phyloP scores from a whole-genome alignment of 2,797 vertebrate species.

The Fistularia commersonii region DNA sequence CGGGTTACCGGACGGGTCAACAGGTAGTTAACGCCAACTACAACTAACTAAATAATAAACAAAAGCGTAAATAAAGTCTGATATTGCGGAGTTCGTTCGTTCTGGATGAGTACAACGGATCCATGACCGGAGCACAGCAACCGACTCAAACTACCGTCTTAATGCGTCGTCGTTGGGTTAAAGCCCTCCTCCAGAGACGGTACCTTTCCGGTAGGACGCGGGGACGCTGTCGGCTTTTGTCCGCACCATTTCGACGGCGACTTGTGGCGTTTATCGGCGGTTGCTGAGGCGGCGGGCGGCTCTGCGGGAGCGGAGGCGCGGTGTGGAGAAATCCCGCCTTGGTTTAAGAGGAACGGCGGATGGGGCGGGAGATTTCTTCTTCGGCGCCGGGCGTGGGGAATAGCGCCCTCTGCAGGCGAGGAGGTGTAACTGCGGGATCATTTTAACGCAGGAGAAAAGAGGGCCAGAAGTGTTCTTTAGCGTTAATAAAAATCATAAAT shows the following conservation, averaged over 20 bases:
- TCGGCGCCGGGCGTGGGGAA: not conserved
- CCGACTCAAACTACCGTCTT: too few relatives aligned
- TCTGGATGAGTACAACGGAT: too few relatives aligned
- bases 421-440: not conserved
- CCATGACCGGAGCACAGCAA: too few relatives aligned
- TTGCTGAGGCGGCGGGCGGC: not conserved
- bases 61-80: too few relatives aligned
- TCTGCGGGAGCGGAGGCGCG: not conserved
- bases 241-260: conserved; percentile 65
- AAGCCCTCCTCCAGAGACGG: not conserved
- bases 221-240: conserved; percentile 80
- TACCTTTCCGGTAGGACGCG: conserved; percentile 77
- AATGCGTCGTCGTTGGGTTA: not conserved
- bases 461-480: too few relatives aligned
- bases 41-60: too few relatives aligned
- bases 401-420: not conserved
- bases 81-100: too few relatives aligned
- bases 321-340: conserved; percentile 33
- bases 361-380: conserved; percentile 54
- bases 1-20: rapidly evolving
- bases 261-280: not conserved
- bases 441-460: too few relatives aligned
- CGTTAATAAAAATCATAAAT: too few relatives aligned
- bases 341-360: conserved; percentile 46
- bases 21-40: too few relatives aligned